These are phyloP conservation scores for Syrmaticus mikado DNA, from an alignment of 2,113 vertebrate genomes.

Conservation along the genomic window DNA sequence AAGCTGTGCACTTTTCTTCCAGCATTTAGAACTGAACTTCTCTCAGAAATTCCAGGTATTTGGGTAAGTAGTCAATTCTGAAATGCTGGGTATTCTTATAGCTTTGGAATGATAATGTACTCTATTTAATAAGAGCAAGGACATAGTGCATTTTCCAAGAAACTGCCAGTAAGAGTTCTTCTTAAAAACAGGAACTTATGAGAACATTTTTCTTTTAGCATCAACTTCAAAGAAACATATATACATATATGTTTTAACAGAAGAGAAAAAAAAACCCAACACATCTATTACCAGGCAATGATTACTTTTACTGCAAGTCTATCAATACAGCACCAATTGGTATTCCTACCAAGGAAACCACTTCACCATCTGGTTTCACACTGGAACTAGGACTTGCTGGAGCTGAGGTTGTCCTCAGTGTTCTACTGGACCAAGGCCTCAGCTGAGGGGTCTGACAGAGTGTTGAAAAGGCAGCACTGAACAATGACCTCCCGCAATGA, in stretches of 20 bases:
- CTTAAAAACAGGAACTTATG: not conserved
- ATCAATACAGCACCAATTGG: not conserved
- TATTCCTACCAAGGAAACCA: not conserved
- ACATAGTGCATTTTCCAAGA: not conserved
- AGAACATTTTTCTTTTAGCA: not conserved
- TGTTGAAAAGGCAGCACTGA: not conserved
- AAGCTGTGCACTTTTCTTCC: not conserved
- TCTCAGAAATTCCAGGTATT: not conserved
- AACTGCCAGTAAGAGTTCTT: not conserved
- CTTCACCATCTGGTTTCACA: not conserved
- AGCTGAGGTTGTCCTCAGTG: not conserved
- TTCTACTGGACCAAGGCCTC: not conserved
- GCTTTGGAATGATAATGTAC: not conserved
- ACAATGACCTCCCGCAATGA: not conserved
- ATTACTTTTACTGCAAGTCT: not conserved
- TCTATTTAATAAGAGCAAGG: not conserved
- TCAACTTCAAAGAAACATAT: not conserved
- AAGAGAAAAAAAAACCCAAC: accelerated
- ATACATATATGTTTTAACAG: not conserved
- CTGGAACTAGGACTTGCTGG: not conserved
- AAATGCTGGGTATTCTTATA: not conserved
- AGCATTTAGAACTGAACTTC: accelerated
- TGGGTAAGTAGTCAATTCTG: not conserved
- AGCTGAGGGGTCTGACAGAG: accelerated
- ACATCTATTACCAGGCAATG: not conserved